Percentiles rank a stretch among this genome's conserved stretches.
Evolutionary conservation across 2,888 invertebrate genomes (phyloP).

Genomic region (Eupithecia centaureata): DNA sequence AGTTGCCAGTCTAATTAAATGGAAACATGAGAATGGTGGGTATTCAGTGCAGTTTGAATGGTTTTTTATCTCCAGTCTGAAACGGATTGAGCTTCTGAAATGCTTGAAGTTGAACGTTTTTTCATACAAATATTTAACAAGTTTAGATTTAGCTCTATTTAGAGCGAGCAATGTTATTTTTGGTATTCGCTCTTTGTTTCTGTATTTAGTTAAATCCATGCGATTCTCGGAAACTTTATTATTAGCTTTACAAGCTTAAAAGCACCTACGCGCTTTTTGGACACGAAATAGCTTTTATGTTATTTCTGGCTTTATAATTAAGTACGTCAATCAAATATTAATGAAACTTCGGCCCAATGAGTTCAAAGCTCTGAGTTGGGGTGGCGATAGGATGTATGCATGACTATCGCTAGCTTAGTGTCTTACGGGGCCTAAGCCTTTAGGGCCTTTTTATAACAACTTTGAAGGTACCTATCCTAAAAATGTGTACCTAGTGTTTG

Average conservation of each 20-base stretch:
- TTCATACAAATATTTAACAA: background rate
- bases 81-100: conserved; percentile 31
- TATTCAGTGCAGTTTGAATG: conserved; percentile 61
- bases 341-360: background rate
- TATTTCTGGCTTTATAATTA: background rate
- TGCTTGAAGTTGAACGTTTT: background rate
- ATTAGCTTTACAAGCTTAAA: background rate
- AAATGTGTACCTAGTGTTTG: too few relatives aligned
- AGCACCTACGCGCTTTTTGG: background rate
- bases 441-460: too few relatives aligned
- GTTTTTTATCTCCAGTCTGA: conserved; percentile 58
- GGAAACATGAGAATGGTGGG: conserved; percentile 77
- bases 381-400: too few relatives aligned
- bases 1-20: conserved; percentile 79
- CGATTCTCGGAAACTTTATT: background rate
- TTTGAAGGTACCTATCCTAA: too few relatives aligned
- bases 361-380: too few relatives aligned
- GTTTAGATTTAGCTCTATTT: background rate
- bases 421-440: too few relatives aligned
- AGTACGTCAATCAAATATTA: background rate
- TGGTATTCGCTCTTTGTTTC: background rate
- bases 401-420: too few relatives aligned
- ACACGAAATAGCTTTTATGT: background rate
- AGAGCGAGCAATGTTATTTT: background rate
- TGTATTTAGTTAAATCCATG: background rate